phyloP scores from a whole-genome alignment of 2,113 vertebrate species.

The Pituophis catenifer region DNA sequence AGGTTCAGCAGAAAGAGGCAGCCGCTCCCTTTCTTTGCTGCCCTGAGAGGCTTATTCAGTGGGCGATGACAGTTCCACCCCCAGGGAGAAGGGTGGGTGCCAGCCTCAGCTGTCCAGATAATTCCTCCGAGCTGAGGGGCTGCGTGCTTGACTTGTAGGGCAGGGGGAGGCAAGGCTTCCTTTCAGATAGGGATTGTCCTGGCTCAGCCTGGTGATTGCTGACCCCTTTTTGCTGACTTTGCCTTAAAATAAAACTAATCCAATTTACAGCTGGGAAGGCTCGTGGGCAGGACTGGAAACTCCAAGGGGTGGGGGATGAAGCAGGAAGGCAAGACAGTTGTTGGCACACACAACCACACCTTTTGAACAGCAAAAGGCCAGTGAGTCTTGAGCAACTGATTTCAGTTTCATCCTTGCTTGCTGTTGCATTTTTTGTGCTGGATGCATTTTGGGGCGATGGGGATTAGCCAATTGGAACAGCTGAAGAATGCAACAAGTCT shows the following conservation, averaged over 20 bases:
- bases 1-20: background rate
- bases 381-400: background rate
- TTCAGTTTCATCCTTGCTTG: background rate
- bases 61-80: background rate
- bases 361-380: background rate
- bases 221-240: background rate
- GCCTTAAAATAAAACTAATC: background rate
- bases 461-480: background rate
- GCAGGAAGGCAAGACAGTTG: background rate
- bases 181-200: background rate
- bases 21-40: background rate
- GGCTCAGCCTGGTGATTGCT: background rate
- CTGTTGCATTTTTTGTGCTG: background rate
- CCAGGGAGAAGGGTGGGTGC: background rate
- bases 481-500: background rate
- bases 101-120: background rate
- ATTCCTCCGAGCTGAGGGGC: background rate
- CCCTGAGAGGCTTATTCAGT: background rate
- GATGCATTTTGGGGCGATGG: background rate
- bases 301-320: background rate
- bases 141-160: background rate
- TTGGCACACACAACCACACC: background rate
- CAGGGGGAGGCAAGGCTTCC: background rate
- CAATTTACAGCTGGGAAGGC: background rate
- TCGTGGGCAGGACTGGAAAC: background rate